A percentile compares a stretch with the other conserved stretches of the same genome.
Evolutionary conservation across 2,113 vertebrate species (phyloP).

Genomic region (Malaclemys terrapin): DNA sequence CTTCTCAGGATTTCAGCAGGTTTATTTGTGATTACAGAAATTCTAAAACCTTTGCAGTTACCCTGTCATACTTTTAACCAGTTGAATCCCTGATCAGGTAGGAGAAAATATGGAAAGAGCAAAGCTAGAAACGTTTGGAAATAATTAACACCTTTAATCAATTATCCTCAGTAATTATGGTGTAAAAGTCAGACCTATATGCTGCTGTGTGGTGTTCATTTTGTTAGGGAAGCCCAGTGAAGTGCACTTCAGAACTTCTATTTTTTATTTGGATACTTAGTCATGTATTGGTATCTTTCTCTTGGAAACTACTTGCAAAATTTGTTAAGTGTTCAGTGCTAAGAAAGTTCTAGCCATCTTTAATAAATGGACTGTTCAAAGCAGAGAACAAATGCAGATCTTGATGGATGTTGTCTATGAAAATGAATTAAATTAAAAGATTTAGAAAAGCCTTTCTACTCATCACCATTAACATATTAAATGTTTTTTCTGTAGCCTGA

Average conservation of each 20-base stretch:
- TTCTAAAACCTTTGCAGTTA: neutral
- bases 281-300: neutral
- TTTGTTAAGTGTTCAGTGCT: neutral
- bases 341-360: neutral
- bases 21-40: neutral
- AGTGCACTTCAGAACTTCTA: neutral
- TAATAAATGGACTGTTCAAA: neutral
- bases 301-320: neutral
- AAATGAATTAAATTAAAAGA: neutral
- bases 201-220: neutral
- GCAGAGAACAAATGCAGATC: neutral
- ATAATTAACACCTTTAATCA: neutral
- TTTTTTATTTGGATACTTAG: neutral
- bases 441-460: neutral
- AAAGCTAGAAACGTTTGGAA: neutral
- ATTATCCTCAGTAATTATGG: neutral
- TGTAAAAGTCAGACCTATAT: neutral
- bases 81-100: accelerated
- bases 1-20: neutral
- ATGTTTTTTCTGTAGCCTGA: neutral
- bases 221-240: neutral
- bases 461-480: neutral
- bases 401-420: neutral
- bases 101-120: neutral
- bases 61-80: neutral